Percentiles rank a stretch among this genome's conserved stretches.
These are phyloP conservation scores for Porites rus DNA, from an alignment of 92 coral and sea anemone genomes.

Conservation along the genomic window DNA sequence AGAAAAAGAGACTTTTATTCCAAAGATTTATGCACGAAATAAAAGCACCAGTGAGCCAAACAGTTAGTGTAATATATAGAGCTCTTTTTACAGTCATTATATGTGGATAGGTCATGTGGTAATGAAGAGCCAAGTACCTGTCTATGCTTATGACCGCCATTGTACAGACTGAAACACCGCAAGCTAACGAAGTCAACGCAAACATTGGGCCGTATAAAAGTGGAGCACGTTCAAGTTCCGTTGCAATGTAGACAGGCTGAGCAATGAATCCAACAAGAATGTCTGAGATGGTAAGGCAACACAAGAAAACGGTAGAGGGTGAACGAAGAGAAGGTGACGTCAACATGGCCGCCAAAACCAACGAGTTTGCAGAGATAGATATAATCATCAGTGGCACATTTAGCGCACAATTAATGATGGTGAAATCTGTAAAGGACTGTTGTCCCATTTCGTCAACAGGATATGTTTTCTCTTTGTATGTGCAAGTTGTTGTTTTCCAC, in stretches of 20 bases:
- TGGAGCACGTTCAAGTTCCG: neutral
- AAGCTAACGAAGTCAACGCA: neutral
- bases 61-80: neutral
- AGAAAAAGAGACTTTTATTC: neutral
- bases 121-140: neutral
- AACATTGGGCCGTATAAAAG: neutral
- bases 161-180: neutral
- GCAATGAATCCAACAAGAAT: constrained; percentile 21
- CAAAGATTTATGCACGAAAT: neutral
- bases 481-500: no score
- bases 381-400: neutral
- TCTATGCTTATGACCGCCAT: constrained; percentile 17
- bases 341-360: constrained; percentile 16
- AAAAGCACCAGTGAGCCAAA: neutral
- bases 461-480: no score
- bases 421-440: no score
- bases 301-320: constrained; percentile 3
- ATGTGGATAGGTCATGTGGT: neutral
- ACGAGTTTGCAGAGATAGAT: neutral
- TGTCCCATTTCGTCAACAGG: no score
- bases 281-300: constrained; percentile 1
- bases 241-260: constrained; percentile 15
- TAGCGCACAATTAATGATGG: constrained; percentile 12
- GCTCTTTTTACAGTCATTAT: constrained; percentile 7
- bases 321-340: neutral